Conservation (phyloP, 2,797 vertebrate genomes). For the Anguilla megastoma region DNA sequence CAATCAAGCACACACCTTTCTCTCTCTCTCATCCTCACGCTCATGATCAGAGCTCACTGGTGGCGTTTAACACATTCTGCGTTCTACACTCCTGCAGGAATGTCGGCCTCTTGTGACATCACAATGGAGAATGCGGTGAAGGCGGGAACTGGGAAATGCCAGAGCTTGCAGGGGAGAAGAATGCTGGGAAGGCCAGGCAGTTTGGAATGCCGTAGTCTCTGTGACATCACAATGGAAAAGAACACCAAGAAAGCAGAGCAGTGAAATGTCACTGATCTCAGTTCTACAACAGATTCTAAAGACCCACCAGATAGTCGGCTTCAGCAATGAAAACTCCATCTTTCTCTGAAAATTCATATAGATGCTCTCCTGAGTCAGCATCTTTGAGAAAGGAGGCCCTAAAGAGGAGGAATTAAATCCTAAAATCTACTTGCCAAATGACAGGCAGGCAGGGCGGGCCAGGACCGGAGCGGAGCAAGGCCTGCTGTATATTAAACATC, state of each 20-base stretch:
- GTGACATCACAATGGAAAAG: background rate
- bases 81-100: too few species aligned
- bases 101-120: too few species aligned
- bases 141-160: too few species aligned
- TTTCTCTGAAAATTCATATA: background rate
- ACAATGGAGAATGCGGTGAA: too few species aligned
- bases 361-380: background rate
- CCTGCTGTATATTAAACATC: background rate
- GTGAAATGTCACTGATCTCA: background rate
- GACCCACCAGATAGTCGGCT: background rate
- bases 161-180: background rate
- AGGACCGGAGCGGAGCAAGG: background rate
- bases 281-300: background rate
- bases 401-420: background rate
- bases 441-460: background rate
- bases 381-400: background rate
- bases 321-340: background rate
- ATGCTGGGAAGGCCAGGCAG: background rate
- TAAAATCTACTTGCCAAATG: background rate
- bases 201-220: background rate
- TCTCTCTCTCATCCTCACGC: too few species aligned
- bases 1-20: background rate
- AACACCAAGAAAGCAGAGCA: background rate
- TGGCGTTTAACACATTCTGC: too few species aligned
- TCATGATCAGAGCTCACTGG: too few species aligned